Evolutionary conservation across 1,140 invertebrate genomes (phyloP), one percentile per base, ranked within the genome.

Genomic region (Megathymus violae): DNA sequence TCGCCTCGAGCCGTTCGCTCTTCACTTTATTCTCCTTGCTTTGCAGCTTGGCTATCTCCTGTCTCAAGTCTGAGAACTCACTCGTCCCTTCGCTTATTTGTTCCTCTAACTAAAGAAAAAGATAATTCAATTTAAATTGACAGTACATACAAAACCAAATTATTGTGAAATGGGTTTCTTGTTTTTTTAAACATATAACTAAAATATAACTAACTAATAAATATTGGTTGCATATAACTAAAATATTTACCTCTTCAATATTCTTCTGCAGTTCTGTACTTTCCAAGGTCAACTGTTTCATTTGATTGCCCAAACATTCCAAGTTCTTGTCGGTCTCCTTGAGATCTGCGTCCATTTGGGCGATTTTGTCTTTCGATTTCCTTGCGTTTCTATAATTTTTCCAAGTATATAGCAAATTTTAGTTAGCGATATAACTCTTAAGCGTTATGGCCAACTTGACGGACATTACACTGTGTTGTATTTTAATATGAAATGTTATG

Each of bases 371-470:
- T 66, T 94, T 92, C 0, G 93, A 92, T 68, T 97, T 97, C 40
- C 94, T 94, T 0, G 94, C 89, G 85, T 97, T 97, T 60, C 96
- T 95, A n/a, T n/a, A n/a, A n/a, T n/a, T n/a, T n/a, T n/a, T n/a
- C n/a, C n/a, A n/a, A n/a, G n/a, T n/a, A n/a, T n/a, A n/a, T n/a
- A n/a, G n/a, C n/a, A n/a, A n/a, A n/a, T n/a, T n/a, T n/a, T n/a
- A n/a, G n/a, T n/a, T n/a, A n/a, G n/a, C n/a, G n/a, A n/a, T n/a
- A n/a, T n/a, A n/a, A n/a, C n/a, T n/a, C n/a, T n/a, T n/a, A n/a
- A n/a, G n/a, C n/a, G n/a, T n/a, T n/a, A n/a, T n/a, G n/a, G n/a
- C n/a, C n/a, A n/a, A n/a, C n/a, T n/a, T n/a, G n/a, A n/a, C n/a
- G n/a, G n/a, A n/a, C n/a, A n/a, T n/a, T n/a, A n/a, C n/a, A n/a